Percentiles rank a stretch among this genome's conserved stretches.
Conservation (phyloP, 1,140 invertebrate genomes). For the Theocolax elegans region DNA sequence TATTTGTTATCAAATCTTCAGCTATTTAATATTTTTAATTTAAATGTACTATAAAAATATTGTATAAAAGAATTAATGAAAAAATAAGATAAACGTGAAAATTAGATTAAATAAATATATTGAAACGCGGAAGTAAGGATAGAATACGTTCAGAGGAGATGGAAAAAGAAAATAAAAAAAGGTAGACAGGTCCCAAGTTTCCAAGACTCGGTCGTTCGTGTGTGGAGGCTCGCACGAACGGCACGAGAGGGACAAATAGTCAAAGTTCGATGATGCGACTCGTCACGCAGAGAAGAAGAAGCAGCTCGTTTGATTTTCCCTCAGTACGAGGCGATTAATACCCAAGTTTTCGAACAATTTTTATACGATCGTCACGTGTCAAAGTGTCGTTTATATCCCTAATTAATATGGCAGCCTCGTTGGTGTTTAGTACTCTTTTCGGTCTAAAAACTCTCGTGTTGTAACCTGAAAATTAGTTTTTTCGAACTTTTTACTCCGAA, state of each 20-base stretch:
- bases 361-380: conserved; percentile 19
- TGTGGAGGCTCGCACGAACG: conserved; percentile 3
- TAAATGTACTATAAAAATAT: no score
- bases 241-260: conserved; percentile 25
- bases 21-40: no score
- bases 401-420: neutral
- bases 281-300: conserved; percentile 17
- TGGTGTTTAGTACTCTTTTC: neutral
- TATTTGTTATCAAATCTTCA: no score
- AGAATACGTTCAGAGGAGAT: neutral
- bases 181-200: neutral
- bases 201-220: neutral
- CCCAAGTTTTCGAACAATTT: conserved; percentile 6
- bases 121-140: conserved; percentile 19
- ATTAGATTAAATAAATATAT: conserved; percentile 36
- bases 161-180: neutral
- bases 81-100: conserved; percentile 21
- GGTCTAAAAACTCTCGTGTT: conserved; percentile 6
- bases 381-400: conserved; percentile 15
- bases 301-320: neutral
- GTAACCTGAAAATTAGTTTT: conserved; percentile 34
- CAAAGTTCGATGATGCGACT: conserved; percentile 38
- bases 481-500: conserved; percentile 13
- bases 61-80: conserved; percentile 18
- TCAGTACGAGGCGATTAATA: neutral